Conservation (phyloP, 1,140 invertebrate species). For the Drosophila elegans region DNA sequence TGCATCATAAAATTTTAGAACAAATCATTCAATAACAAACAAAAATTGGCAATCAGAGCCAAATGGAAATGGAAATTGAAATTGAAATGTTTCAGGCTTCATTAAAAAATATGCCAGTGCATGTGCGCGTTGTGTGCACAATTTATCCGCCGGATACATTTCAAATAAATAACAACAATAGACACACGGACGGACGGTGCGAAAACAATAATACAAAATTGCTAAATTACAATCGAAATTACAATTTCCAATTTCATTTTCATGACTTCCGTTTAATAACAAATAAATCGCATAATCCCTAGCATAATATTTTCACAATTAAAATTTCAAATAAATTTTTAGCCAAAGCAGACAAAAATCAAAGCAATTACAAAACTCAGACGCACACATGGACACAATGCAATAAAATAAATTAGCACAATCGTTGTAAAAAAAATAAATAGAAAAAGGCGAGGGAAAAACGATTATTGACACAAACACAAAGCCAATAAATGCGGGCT, state of each 20-base stretch:
- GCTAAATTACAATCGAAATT: conserved; percentile 76
- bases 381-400: conserved; percentile 29
- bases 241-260: conserved; percentile 64
- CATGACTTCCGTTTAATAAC: conserved; percentile 84
- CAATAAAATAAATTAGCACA: conserved; percentile 82
- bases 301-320: conserved; percentile 82
- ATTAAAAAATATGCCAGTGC: conserved; percentile 67
- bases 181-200: conserved; percentile 23
- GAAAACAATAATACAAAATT: conserved; percentile 62
- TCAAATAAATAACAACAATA: conserved; percentile 76
- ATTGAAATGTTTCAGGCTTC: conserved; percentile 80
- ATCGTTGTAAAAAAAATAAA: conserved; percentile 54
- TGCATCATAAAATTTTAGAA: conserved; percentile 78
- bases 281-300: conserved; percentile 84
- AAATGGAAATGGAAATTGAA: conserved; percentile 41
- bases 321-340: conserved; percentile 84
- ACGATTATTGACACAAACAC: conserved; percentile 80
- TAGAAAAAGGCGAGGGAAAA: conserved; percentile 42
- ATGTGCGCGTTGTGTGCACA: conserved; percentile 39
- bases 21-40: conserved; percentile 70
- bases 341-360: conserved; percentile 73
- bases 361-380: conserved; percentile 66
- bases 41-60: conserved; percentile 58
- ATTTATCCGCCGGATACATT: conserved; percentile 80
- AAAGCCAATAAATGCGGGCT: conserved; percentile 63